Evolutionary conservation across 2,888 invertebrate genomes (phyloP), one percentile per base, ranked within the genome.

Genomic region (Lithophane ornitopus): DNA sequence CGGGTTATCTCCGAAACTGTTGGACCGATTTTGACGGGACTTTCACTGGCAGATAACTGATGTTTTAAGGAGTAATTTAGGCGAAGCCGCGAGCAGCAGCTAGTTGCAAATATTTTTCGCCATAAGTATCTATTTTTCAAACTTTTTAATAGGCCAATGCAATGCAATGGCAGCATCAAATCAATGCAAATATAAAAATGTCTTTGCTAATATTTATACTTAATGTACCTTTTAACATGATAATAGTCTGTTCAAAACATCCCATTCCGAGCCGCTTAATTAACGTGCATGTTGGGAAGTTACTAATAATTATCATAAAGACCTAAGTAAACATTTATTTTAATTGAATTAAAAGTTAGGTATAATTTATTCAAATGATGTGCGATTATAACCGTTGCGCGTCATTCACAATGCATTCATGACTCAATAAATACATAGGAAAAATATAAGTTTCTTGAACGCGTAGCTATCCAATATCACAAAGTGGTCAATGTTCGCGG

Each of bases 401-500:
- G 77, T 63, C 61, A 80, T 58, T 52, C 28, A 68, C 41, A 70
- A 61, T 34, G 7, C 26, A 41, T 34, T 4, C 26, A 41, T 66
- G 39, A 66, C 26, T 69, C 54, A 76, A 76, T 67, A 78, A 66
- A 34, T 66, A 34, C 34, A 4, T 12, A 70, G 65, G 52, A 66
- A 59, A 63, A 52, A 63, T 34, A 52, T 34, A 46, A 66, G 14
- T 72, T 41, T 72, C 72, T 70, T 44, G n/a, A 63, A 58, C 41
- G 49, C 26, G 34, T 66, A 73, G 34, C 16, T 61, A 54, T 58
- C 34, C 34, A n/a, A 77, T 70, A 81, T 74, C 56, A 46, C 46
- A 56, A 70, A 72, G 66, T 66, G 82, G 74, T 81, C 78, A 85
- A 80, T 80, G 82, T 81, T 81, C 78, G 67, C 70, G 70, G 59